Base-by-base conservation (phyloP, 2,888 invertebrate genomes). In the Serripes groenlandicus region DNA sequence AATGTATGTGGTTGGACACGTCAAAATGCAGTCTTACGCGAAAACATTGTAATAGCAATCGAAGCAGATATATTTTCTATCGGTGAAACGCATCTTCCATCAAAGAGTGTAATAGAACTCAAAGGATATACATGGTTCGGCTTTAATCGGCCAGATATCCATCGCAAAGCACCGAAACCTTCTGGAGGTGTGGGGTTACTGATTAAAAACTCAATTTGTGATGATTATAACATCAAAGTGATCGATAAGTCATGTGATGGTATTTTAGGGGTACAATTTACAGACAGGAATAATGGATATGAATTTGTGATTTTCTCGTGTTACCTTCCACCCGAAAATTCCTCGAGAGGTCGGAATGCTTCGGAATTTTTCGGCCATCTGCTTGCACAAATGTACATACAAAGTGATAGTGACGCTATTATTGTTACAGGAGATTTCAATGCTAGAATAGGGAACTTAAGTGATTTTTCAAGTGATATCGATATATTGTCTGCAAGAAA, bases 1-100 rank as follows among this genome's bases (percentile, higher is more conserved):
- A 86, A 86, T 66, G 78, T 86, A 15, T 79, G 83, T 70, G 79
- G 83, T 21, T 86, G 83, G 81, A 86, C 86, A 34, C 35, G 21
- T 15, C 72, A 80, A 56, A 86, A 83, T 34, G 23, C 62, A 52
- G 54, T 26, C 2, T 70, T 83, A 74, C 52, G 79, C 0, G 54
- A 54, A 35, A 32, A 37, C 15, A 73, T 79, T 54, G 69, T 83
- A 1, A 49, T 35, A 18, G 58, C 73, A 1, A 28, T 80, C 26
- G 66, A 79, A 32, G 74, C 76, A 30, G 83, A 83, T 23, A 76
- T 85, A 23, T 66, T 60, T 1, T 80, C 70, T 7, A 73, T 83
- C 9, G 49, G 79, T 73, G 83, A 83, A 79, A 83, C 76, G 0
- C 83, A 83, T 58, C 32, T 83, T 5, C 60, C 30, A n/a, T 30